Conservation (phyloP, 1,140 invertebrate genomes). For the Dendroctonus valens region DNA sequence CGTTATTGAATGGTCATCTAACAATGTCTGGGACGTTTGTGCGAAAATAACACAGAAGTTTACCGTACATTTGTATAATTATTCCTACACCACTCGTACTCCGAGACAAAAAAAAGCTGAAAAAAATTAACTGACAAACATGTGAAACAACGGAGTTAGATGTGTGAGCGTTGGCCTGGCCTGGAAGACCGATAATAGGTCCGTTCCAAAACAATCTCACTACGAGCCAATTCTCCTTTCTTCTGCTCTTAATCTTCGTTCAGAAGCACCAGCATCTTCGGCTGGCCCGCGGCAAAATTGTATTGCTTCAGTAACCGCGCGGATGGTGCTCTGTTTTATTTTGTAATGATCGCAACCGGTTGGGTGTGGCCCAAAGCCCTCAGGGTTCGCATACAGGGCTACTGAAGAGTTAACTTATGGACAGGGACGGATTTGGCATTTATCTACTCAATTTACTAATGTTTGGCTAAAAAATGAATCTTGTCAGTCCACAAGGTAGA, state of each 20-base stretch:
- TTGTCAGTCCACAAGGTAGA: too few species aligned
- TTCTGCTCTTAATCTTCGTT: constrained; percentile 31
- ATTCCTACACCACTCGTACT: too few species aligned
- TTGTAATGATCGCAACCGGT: constrained; percentile 28
- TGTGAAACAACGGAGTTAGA: too few species aligned
- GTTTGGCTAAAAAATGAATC: too few species aligned
- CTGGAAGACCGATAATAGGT: background rate
- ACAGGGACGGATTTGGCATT: constrained; percentile 7
- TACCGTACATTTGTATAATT: too few species aligned
- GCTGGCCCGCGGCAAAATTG: constrained; percentile 22
- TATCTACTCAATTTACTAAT: too few species aligned
- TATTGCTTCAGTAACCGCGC: constrained; percentile 31
- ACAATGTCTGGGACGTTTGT: too few species aligned
- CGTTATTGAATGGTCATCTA: too few species aligned
- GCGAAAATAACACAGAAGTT: too few species aligned
- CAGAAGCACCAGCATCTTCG: constrained; percentile 29
- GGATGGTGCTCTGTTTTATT: constrained; percentile 31
- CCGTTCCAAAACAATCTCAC: constrained; percentile 14
- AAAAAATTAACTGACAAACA: too few species aligned
- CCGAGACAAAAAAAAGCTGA: too few species aligned
- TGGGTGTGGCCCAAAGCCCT: constrained; percentile 24
- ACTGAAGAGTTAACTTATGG: constrained; percentile 24
- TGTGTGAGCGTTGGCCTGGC: too few species aligned
- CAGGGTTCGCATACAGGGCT: constrained; percentile 26
- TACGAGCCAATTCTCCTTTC: constrained; percentile 22